Base-by-base conservation (phyloP, 2,797 vertebrate species). In the Euphonia xanthogaster region DNA sequence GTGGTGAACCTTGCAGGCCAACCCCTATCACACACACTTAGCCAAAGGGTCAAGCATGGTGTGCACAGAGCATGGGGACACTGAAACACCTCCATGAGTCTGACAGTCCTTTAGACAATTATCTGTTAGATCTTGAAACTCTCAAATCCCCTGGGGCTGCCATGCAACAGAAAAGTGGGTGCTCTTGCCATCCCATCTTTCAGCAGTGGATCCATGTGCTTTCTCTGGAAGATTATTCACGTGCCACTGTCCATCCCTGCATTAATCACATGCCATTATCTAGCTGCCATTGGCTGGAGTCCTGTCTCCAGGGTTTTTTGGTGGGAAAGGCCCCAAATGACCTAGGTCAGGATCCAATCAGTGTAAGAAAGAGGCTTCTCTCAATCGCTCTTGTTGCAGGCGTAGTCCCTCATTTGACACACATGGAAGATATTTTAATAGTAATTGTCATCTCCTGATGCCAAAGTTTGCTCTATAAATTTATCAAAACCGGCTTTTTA, bases 211-310 rank as follows among this genome's bases (percentile, higher is more conserved):
- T 71, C 60, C 50, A 6, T 23, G 58, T 12, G 39, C 39, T 70
- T 91, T 61, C 62, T 82, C 55, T 62, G 42, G 35, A 79, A 72
- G 72, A 45, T 71, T 82, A 80, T 74, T 40, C 72, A 61, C 14
- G 7, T 44, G 55, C 35, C 0, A 0, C 45, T 51, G n/a, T 80
- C 83, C 55, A 20, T 53, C 57, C 16, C 2, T 30, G 44, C 39
- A n/a, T 70, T 61, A 42, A 53, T 83, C 79, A 78, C 0, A 0
- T 86, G 73, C 62, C 58, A 39, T 90, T 81, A 72, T 57, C 47
- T 48, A 44, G 45, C 73, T 60, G 37, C 25, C 62, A 21, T 21
- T 88, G 80, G 66, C 53, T 75, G 48, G 28, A 37, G 18, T 60
- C 63, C 70, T 84, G 37, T 88, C 68, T 53, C 68, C 66, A 61